These are phyloP conservation scores for Schizopygopsis malacanthus DNA, from an alignment of 2,797 vertebrate species.

Conservation along the genomic window DNA sequence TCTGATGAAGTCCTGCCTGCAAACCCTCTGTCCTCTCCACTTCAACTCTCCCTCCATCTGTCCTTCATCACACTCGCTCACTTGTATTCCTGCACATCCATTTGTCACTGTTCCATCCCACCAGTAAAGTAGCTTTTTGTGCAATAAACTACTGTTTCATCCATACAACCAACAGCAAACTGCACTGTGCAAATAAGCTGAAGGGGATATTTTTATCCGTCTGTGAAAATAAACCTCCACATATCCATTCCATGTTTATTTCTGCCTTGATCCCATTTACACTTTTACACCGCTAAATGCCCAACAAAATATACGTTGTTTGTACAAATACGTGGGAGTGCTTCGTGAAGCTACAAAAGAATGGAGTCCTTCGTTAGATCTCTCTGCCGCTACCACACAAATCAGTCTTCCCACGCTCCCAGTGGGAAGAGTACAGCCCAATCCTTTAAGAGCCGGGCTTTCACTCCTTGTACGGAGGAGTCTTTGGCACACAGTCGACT, in stretches of 20 bases:
- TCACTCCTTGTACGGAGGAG: constrained; percentile 17
- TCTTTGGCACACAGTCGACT: constrained; percentile 27
- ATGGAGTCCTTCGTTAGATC: constrained; percentile 12
- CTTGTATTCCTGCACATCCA: not conserved
- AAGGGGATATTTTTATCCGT: not conserved
- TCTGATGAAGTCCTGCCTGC: constrained; percentile 13
- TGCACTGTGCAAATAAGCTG: not conserved
- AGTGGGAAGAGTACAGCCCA: constrained; percentile 12
- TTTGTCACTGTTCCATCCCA: not conserved
- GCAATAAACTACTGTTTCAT: not conserved
- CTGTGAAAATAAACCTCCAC: constrained; percentile 24
- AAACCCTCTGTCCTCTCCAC: constrained; percentile 17
- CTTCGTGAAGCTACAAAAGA: constrained; percentile 34
- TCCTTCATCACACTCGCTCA: not conserved
- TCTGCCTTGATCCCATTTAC: constrained; percentile 30
- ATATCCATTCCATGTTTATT: constrained; percentile 13
- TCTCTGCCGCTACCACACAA: constrained; percentile 4
- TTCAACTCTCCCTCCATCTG: constrained; percentile 10
- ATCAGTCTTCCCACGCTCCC: constrained; percentile 41
- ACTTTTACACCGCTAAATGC: constrained; percentile 14
- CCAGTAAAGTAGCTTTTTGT: not conserved
- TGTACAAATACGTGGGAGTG: constrained; percentile 41
- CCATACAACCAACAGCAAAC: not conserved
- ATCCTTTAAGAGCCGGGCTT: constrained; percentile 12
- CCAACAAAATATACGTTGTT: constrained; percentile 25